phyloP scores from a whole-genome alignment of 2,797 vertebrate species.

The Selene dorsalis region DNA sequence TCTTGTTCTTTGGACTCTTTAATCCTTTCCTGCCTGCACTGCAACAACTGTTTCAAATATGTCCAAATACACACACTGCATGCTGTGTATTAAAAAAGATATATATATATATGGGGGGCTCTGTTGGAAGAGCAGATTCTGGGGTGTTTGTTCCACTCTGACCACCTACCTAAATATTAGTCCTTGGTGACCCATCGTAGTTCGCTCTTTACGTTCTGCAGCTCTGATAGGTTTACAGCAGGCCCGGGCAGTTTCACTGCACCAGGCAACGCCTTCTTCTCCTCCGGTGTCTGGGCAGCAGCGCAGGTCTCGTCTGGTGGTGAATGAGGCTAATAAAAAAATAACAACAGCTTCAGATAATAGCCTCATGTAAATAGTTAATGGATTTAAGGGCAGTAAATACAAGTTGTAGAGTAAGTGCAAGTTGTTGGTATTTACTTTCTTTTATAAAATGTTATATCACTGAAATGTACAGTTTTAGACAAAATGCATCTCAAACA shows the following conservation, averaged over 20 bases:
- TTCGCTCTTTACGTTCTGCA: conserved; percentile 96
- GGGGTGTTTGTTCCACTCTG: too few relatives aligned
- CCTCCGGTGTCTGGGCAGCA: conserved; percentile 80
- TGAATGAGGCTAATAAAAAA: conserved; percentile 45
- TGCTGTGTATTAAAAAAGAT: too few relatives aligned
- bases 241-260: conserved; percentile 94
- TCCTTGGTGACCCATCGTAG: conserved; percentile 96
- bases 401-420: too few relatives aligned
- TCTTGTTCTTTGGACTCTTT: conserved; percentile 23
- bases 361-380: too few relatives aligned
- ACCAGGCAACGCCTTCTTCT: conserved; percentile 91
- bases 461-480: too few relatives aligned
- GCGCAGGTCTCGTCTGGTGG: conserved; percentile 58
- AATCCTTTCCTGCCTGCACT: not conserved
- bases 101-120: too few relatives aligned
- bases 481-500: too few relatives aligned
- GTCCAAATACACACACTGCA: not conserved
- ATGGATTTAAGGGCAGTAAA: too few relatives aligned
- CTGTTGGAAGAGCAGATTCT: too few relatives aligned
- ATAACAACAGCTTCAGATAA: not conserved
- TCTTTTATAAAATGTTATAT: too few relatives aligned
- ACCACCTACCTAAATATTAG: conserved; percentile 68
- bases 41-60: not conserved
- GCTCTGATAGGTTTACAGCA: conserved; percentile 93
- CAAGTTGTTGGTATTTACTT: too few relatives aligned